Evolutionary conservation across 2,797 vertebrate species (phyloP).

Genomic region (Bovichtus diacanthus): DNA sequence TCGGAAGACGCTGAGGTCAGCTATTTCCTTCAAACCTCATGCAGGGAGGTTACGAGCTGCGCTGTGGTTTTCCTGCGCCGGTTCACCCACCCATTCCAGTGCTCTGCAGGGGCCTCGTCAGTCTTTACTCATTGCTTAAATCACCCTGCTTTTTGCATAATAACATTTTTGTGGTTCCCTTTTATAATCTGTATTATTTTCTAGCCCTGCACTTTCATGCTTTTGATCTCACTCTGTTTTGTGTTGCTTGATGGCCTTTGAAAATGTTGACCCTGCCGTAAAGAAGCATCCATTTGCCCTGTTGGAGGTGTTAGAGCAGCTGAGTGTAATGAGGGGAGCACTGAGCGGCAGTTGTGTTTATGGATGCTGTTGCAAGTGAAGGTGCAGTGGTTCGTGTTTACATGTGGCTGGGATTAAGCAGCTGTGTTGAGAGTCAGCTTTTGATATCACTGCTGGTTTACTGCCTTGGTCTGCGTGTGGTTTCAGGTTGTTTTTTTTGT

Average conservation of each 20-base stretch:
- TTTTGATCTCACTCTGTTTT: slow-evolving; percentile 40
- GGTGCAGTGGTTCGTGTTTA: slow-evolving; percentile 48
- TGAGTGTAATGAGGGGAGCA: slow-evolving; percentile 32
- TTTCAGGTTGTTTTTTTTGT: slow-evolving; percentile 56
- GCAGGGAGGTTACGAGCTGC: slow-evolving; percentile 61
- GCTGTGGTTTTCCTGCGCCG: slow-evolving; percentile 73
- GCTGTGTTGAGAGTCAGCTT: slow-evolving; percentile 29
- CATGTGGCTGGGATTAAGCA: slow-evolving; percentile 61
- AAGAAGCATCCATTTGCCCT: slow-evolving; percentile 28
- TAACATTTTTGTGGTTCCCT: slow-evolving; percentile 65
- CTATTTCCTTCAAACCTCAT: slow-evolving; percentile 73
- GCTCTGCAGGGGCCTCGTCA: slow-evolving; percentile 40
- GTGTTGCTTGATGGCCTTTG: slow-evolving; percentile 25
- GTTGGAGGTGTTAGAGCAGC: slow-evolving; percentile 37
- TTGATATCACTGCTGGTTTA: slow-evolving; percentile 45
- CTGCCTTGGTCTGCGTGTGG: slow-evolving; percentile 29
- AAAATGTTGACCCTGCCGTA: slow-evolving; percentile 28
- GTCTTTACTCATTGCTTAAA: slow-evolving; percentile 51
- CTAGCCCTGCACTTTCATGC: slow-evolving; percentile 8
- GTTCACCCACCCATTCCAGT: slow-evolving; percentile 48
- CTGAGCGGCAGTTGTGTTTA: slow-evolving; percentile 27
- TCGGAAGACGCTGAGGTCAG: slow-evolving; percentile 78
- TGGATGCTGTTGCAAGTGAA: slow-evolving; percentile 25
- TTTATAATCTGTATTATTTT: slow-evolving; percentile 38
- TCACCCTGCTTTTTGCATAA: slow-evolving; percentile 42